Base-by-base conservation (phyloP, 2,113 vertebrate genomes). In the Gila orcuttii region DNA sequence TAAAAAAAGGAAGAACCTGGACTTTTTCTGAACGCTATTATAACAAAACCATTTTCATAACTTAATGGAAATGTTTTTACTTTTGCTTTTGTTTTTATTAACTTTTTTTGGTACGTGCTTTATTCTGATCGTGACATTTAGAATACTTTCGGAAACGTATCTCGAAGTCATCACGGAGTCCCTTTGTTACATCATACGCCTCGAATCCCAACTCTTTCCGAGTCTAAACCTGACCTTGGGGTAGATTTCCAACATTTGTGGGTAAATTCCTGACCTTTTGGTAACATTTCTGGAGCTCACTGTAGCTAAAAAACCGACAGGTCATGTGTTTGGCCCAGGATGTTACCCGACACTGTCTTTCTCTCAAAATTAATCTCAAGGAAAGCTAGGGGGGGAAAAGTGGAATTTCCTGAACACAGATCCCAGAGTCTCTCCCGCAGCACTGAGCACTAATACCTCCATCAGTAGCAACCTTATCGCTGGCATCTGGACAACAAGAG, bases 401-500 rank as follows among this genome's bases (percentile, higher is more conserved):
- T 79, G 55, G 82, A 85, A 85, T 80, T 89, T 89, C 62, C 85
- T 82, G 82, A 60, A 55, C 31, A 86, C 50, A 73, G 79, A 86
- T 86, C 55, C 33, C 77, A 33, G 73, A 78, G 21, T n/a, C n/a
- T 84, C 84, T 86, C 62, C 55, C 9, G 71, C 64, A 69, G 57
- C n/a, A 36, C n/a, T 75, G 59, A 60, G 73, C 77, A 75, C 69
- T 62, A 85, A 59, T 74, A 52, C 79, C 55, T 84, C 80, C 83
- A 85, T 83, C 42, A 7, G 64, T 64, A 55, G 83, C 83, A 87
- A 87, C 88, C 57, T 85, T 89, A 87, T 85, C 79, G 82, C 82
- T 87, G 88, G 86, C 86, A 85, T 66, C 85, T 45, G 71, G 79
- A 85, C 88, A 87, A 68, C 84, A 28, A 76, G 23, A 82, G 64